Evolutionary conservation across 1,140 invertebrate species (phyloP).

Genomic region (Nomia melanderi): DNA sequence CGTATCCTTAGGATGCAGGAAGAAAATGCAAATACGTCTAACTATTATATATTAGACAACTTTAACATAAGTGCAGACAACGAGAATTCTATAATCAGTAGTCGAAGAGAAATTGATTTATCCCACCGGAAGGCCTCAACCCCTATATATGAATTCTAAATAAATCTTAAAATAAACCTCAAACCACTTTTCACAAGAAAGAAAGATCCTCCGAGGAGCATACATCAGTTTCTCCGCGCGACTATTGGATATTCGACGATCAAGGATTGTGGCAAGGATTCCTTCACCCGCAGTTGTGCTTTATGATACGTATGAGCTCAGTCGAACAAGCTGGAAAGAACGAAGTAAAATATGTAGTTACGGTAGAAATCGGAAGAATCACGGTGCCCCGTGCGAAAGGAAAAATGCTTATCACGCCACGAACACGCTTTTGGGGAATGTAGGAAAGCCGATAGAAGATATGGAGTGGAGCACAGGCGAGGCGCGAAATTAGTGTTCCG

Average conservation of each 20-base stretch:
- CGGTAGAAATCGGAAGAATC: constrained; percentile 34
- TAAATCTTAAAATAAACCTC: too few species aligned
- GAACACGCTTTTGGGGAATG: constrained; percentile 39
- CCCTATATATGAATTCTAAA: too few species aligned
- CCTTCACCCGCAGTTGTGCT: constrained; percentile 10
- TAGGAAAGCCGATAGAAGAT: constrained; percentile 26
- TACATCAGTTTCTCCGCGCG: neutral
- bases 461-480: neutral
- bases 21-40: neutral
- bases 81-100: neutral
- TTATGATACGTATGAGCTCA: too few species aligned
- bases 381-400: constrained; percentile 40
- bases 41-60: neutral
- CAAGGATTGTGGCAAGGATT: constrained; percentile 6
- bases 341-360: neutral
- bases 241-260: neutral
- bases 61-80: neutral
- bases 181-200: too few species aligned
- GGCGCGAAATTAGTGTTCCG: constrained; percentile 42
- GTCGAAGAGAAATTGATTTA: neutral
- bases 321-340: neutral
- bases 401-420: constrained; percentile 27
- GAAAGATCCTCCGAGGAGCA: neutral
- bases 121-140: neutral
- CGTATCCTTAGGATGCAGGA: neutral